Evolutionary conservation across 2,888 invertebrate species (phyloP), one percentile per base, ranked within the genome.

Genomic region (Phanerotoma sp.): DNA sequence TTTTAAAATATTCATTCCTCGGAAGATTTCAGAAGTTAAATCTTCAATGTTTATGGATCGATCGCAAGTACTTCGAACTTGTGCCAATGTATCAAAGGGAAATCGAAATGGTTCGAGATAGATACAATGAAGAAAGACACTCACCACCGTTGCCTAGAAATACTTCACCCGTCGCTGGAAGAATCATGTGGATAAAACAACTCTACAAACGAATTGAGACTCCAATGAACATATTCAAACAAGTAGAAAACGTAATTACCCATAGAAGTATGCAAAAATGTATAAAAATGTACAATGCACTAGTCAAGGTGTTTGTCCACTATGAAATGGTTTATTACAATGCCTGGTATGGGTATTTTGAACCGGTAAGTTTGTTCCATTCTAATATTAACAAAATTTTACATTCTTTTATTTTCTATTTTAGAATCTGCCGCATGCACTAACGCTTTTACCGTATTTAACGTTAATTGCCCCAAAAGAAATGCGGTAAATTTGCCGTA

Each of bases 101-200:
- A 78, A 84, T 91, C 62, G 86, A 87, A 67, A 74, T 80, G 16
- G 77, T 89, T 5, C 81, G 89, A 33, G 90, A 91, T 75, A 81
- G 85, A 52, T 93, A 93, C 68, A 90, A 92, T 60, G 87, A 88
- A 71, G 86, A 87, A 63, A 82, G 91, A 64, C 86, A 87, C 53
- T 82, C 85, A 62, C 91, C 93, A 1, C 83, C 85, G 2, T 72
- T 91, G 9, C 84, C 90, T 0, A 79, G 88, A 53, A 88, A 89
- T 69, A 83, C 88, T 80, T 90, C 93, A 3, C 91, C 92, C 0
- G 86, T 91, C 13, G 81, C 89, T 13, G 93, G 92, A 4, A 83
- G 91, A 67, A 85, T 94, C 16, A 82, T 86, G 72, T 94, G 94
- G 93, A 88, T 91, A 62, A 80, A 92, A 55, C 89, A 90, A 66